phyloP scores from a whole-genome alignment of 2,797 vertebrate genomes.

The Sebastes wilsoni region DNA sequence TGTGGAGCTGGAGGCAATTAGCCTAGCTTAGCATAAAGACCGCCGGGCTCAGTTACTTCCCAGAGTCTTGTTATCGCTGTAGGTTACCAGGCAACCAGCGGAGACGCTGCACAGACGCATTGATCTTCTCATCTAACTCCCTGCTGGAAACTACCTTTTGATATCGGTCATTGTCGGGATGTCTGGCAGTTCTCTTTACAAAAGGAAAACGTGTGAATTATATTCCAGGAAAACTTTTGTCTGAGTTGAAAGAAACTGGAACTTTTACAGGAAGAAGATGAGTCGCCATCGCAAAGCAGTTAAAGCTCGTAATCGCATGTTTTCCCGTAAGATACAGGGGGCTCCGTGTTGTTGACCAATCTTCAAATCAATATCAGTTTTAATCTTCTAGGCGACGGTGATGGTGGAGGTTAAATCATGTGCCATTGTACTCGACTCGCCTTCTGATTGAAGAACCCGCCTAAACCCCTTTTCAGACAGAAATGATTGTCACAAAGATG shows the following conservation, averaged over 20 bases:
- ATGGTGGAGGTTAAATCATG: not conserved
- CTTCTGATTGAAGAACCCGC: not conserved
- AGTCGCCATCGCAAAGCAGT: not conserved
- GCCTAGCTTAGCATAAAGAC: not conserved
- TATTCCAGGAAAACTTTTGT: not conserved
- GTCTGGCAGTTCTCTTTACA: not conserved
- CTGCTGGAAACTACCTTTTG: not conserved
- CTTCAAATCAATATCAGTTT: slow-evolving; percentile 24
- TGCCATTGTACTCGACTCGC: not conserved
- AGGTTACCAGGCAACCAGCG: not conserved
- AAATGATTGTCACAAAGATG: slow-evolving; percentile 34
- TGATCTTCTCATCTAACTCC: not conserved
- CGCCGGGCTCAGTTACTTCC: not conserved
- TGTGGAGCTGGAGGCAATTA: not conserved
- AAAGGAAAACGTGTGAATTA: not conserved
- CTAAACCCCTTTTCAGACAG: not conserved
- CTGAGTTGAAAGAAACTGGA: not conserved
- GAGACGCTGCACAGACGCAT: not conserved
- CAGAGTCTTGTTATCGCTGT: not conserved
- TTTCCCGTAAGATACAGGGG: not conserved
- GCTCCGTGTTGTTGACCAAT: slow-evolving; percentile 1
- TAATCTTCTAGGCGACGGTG: slow-evolving; percentile 16
- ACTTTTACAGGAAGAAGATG: not conserved
- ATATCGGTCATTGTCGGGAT: not conserved
- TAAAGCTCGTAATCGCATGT: not conserved